Evolutionary conservation across 2,888 invertebrate species (phyloP), one percentile per base, ranked within the genome.

Genomic region (Bibio marci): DNA sequence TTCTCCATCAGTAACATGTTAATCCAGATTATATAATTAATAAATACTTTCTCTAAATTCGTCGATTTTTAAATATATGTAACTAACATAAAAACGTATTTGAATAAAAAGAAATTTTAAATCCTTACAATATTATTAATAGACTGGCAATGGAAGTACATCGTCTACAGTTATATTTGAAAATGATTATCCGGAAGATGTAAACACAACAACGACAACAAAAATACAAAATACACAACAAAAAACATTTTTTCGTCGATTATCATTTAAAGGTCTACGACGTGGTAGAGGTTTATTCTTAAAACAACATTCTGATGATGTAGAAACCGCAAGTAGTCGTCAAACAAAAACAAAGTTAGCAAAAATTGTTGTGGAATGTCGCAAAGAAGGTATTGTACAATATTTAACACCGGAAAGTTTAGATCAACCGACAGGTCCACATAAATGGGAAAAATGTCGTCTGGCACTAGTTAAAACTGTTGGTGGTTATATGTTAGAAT

Each of bases 381-480:
- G 86, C 38, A 92, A 92, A 54, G 94, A 95, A 56, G 92, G 94
- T 10, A 74, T 83, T 48, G 91, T 94, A 8, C 86, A 87, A 65
- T 90, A 88, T 63, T 68, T 94, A 47, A 83, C 86, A 41, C 90
- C 90, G 1, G 92, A 94, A 56, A 88, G 90, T 57, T 63, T 85
- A 40, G 91, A 91, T 60, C 77, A 76, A 53, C 76, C 76, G 0
- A 74, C 76, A 8, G 83, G 83, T 13, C 80, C 86, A 22, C 83
- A 82, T 43, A 88, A 87, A 59, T 95, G 94, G 92, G 92, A 92
- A 57, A 83, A 80, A 58, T 92, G 92, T 57, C 73, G 90, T 49
- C 63, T 95, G 48, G 86, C 86, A 1, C 65, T 97, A 40, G 83
- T 94, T 8, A 90, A 90, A 62, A 88, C 91, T 18, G 85, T 83